phyloP scores from a whole-genome alignment of 2,113 vertebrate species.

The Percina caprodes region DNA sequence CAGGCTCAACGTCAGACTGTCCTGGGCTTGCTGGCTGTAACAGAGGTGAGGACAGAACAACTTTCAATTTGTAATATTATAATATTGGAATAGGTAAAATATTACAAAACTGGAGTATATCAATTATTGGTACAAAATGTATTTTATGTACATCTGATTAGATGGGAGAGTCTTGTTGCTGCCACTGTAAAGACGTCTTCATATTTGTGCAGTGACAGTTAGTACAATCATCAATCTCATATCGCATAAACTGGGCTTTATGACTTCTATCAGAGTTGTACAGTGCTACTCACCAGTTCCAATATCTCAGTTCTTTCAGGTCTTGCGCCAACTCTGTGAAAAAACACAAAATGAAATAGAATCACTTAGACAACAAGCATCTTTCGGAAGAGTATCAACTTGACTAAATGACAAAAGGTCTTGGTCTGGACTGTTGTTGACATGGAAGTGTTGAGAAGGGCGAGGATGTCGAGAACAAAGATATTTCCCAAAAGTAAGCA shows the following conservation, averaged over 20 bases:
- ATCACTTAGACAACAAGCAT: neutral
- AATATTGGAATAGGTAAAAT: neutral
- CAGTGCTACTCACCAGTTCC: slow-evolving; percentile 87
- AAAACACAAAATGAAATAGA: slow-evolving; percentile 26
- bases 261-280: neutral
- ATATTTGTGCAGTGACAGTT: neutral
- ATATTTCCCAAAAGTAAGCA: neutral
- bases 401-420: neutral
- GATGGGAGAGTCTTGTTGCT: neutral
- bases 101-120: neutral
- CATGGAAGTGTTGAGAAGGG: neutral
- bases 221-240: neutral
- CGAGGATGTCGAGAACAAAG: neutral
- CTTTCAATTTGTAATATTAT: neutral
- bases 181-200: neutral
- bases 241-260: neutral
- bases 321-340: slow-evolving; percentile 85
- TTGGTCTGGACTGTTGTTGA: neutral
- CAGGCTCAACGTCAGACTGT: slow-evolving; percentile 79
- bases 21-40: slow-evolving; percentile 86
- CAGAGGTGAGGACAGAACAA: neutral
- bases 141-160: neutral
- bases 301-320: slow-evolving; percentile 86
- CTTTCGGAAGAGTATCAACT: neutral
- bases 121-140: neutral